Evolutionary conservation across 2,113 vertebrate species (phyloP).

Genomic region (Myrmophylax atrothorax): DNA sequence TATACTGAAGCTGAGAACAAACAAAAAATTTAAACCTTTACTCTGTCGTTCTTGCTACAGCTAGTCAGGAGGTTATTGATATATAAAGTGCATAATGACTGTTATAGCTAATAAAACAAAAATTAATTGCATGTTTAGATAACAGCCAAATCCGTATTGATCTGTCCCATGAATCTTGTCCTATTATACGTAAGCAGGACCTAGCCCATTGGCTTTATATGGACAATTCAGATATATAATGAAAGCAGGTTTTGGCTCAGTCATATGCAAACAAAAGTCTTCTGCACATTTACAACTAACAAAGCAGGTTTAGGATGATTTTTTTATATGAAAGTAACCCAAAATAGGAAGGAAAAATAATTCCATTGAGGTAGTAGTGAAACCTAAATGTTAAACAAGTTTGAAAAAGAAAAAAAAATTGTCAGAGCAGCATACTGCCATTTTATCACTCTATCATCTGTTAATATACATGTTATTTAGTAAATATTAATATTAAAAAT

Average conservation of each 20-base stretch:
- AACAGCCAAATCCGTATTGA: neutral
- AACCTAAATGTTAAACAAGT: neutral
- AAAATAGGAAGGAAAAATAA: conserved; percentile 8
- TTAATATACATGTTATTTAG: neutral
- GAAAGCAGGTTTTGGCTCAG: neutral
- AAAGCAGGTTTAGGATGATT: neutral
- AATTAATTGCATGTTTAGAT: neutral
- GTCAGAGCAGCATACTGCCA: conserved; percentile 9
- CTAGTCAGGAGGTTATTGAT: neutral
- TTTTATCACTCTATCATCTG: conserved; percentile 30
- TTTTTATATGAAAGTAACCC: neutral
- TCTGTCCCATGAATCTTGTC: neutral
- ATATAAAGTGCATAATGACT: neutral
- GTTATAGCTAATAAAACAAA: neutral
- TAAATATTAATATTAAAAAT: conserved; percentile 1
- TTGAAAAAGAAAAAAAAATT: neutral
- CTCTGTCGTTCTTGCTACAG: neutral
- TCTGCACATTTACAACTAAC: neutral
- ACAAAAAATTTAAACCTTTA: neutral
- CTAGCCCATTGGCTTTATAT: neutral
- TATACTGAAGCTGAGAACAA: neutral
- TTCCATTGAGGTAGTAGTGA: neutral
- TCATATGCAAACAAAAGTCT: neutral
- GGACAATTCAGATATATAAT: neutral
- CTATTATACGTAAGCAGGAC: neutral